Evolutionary conservation across 2,888 invertebrate genomes (phyloP).

Genomic region (Aporophyla nigra): DNA sequence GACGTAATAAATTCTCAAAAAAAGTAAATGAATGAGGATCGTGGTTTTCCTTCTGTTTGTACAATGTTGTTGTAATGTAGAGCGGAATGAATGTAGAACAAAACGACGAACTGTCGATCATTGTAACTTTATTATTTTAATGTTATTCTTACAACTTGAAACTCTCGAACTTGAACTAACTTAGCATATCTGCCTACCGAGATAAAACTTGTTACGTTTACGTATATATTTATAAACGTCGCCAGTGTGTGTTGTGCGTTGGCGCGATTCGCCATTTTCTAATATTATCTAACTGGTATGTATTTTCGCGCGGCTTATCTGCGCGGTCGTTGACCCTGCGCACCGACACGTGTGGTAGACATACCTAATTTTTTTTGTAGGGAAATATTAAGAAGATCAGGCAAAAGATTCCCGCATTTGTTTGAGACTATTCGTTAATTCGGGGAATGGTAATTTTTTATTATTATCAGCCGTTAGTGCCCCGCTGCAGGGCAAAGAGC

Average conservation of each 20-base stretch:
- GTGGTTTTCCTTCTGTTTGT: constrained; percentile 14
- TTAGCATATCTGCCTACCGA: constrained; percentile 12
- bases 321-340: constrained; percentile 80
- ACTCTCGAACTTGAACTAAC: constrained; percentile 38
- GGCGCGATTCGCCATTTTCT: constrained; percentile 83
- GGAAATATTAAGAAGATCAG: background rate
- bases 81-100: background rate
- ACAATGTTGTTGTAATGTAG: background rate
- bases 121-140: background rate
- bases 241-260: constrained; percentile 69
- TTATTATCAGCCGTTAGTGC: background rate
- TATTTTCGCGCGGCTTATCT: constrained; percentile 86
- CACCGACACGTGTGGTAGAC: constrained; percentile 73
- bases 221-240: constrained; percentile 63
- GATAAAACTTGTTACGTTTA: constrained; percentile 53
- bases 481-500: too few species aligned
- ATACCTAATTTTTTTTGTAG: constrained; percentile 21
- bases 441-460: background rate
- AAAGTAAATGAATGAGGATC: constrained; percentile 12
- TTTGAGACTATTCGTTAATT: background rate
- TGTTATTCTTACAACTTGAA: background rate
- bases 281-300: constrained; percentile 86
- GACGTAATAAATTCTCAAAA: constrained; percentile 22
- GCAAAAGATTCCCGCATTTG: background rate
- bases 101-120: background rate